Percentiles rank a stretch among this genome's conserved stretches.
Evolutionary conservation across 37 sponge, comb jelly and placozoan species (phyloP).

Genomic region (Corticium candelabrum): DNA sequence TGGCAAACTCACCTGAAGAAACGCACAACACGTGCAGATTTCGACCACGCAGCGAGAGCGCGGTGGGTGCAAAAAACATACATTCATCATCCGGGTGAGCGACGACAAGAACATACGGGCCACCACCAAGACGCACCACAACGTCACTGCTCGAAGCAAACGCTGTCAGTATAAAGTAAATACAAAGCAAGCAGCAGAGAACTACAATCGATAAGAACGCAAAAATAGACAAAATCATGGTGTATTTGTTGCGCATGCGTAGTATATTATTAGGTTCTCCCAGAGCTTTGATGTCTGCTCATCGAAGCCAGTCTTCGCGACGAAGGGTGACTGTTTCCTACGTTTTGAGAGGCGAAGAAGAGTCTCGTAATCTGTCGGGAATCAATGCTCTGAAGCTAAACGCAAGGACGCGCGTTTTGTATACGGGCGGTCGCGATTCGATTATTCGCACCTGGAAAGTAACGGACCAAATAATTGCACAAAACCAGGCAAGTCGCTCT

Average conservation of each 20-base stretch:
- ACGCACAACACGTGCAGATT: background rate
- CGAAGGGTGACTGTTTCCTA: constrained; percentile 49
- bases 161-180: no score
- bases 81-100: constrained; percentile 98
- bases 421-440: constrained; percentile 86
- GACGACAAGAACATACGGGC: constrained; percentile 51
- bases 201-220: no score
- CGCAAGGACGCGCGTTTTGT: constrained; percentile 28
- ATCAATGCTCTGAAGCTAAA: constrained; percentile 58
- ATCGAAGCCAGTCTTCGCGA: background rate
- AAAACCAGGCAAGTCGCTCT: background rate
- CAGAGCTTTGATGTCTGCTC: background rate
- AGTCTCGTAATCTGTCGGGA: constrained; percentile 63
- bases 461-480: constrained; percentile 8
- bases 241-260: no score
- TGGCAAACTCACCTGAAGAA: background rate
- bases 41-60: constrained; percentile 25
- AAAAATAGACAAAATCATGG: no score
- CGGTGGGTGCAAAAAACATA: constrained; percentile 92
- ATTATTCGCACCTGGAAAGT: constrained; percentile 77
- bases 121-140: no score
- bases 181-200: no score
- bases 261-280: no score
- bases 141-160: no score
- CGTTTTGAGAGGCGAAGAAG: constrained; percentile 56